Evolutionary conservation across 1,140 invertebrate genomes (phyloP).

Genomic region (Bilobella aurantiaca): DNA sequence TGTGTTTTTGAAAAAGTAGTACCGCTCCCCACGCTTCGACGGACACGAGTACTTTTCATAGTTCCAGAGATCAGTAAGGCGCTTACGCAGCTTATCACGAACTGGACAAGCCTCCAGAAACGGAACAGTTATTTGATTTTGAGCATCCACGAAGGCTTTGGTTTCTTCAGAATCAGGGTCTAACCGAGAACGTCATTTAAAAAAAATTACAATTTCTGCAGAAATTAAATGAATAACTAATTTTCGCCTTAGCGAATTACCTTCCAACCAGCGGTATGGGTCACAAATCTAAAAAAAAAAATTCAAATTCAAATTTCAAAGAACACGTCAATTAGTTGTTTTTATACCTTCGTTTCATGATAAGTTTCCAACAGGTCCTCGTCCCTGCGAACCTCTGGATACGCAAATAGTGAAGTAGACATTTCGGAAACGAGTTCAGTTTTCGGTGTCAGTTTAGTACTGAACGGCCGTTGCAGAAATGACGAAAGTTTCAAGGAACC

Average conservation of each 20-base stretch:
- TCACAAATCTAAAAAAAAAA: conserved; percentile 59
- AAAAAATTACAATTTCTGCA: background rate
- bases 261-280: conserved; percentile 91
- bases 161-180: conserved; percentile 88
- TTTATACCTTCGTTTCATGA: background rate
- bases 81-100: conserved; percentile 59
- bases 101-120: conserved; percentile 68
- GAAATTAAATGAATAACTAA: background rate
- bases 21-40: conserved; percentile 65
- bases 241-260: background rate
- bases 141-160: conserved; percentile 77
- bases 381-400: too few species aligned
- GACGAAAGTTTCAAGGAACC: too few species aligned
- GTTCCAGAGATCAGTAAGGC: conserved; percentile 85
- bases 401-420: too few species aligned
- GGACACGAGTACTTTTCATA: conserved; percentile 91
- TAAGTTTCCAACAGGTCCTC: too few species aligned
- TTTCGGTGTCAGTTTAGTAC: too few species aligned
- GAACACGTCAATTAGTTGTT: background rate
- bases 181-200: background rate
- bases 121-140: conserved; percentile 79
- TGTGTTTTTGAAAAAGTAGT: conserved; percentile 87
- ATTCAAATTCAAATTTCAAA: background rate
- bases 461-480: too few species aligned
- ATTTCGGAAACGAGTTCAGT: too few species aligned